phyloP scores from a whole-genome alignment of 2,888 invertebrate species.

The Aleiodes testaceus region DNA sequence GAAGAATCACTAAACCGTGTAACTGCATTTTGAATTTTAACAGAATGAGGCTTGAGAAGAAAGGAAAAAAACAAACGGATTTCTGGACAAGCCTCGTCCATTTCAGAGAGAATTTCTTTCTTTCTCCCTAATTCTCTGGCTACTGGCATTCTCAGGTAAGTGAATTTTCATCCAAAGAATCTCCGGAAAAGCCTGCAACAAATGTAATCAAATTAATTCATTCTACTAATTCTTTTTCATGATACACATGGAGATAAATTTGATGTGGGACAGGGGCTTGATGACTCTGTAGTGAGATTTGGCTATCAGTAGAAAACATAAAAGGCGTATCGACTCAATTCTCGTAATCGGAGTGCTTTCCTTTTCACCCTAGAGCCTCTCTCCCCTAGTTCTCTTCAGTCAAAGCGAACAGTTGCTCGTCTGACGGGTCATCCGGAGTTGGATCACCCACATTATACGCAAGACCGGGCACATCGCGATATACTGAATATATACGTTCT shows the following conservation, averaged over 20 bases:
- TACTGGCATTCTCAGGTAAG: slow-evolving; percentile 12
- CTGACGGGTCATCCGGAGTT: slow-evolving; percentile 59
- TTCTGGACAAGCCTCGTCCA: slow-evolving; percentile 5
- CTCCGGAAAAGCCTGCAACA: not conserved
- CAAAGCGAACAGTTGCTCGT: slow-evolving; percentile 36
- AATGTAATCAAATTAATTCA: not conserved
- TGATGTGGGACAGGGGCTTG: not conserved
- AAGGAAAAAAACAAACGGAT: slow-evolving; percentile 24
- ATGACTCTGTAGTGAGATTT: slow-evolving; percentile 12
- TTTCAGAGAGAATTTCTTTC: not conserved
- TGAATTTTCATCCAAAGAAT: slow-evolving; percentile 10
- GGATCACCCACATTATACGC: slow-evolving; percentile 64
- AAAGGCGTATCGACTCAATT: slow-evolving; percentile 31
- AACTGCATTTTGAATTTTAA: slow-evolving; percentile 24
- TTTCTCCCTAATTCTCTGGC: not conserved
- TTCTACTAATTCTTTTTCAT: not conserved
- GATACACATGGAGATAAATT: not conserved
- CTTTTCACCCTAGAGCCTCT: slow-evolving; percentile 9
- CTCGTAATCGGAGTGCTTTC: slow-evolving; percentile 17
- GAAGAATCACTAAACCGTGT: slow-evolving; percentile 26
- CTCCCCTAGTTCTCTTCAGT: slow-evolving; percentile 5
- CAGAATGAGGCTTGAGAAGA: slow-evolving; percentile 13
- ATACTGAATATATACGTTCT: slow-evolving; percentile 50
- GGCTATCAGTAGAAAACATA: slow-evolving; percentile 25
- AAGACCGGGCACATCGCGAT: slow-evolving; percentile 59